Evolutionary conservation across 2,113 vertebrate genomes (phyloP).

Genomic region (Megaleporinus macrocephalus): DNA sequence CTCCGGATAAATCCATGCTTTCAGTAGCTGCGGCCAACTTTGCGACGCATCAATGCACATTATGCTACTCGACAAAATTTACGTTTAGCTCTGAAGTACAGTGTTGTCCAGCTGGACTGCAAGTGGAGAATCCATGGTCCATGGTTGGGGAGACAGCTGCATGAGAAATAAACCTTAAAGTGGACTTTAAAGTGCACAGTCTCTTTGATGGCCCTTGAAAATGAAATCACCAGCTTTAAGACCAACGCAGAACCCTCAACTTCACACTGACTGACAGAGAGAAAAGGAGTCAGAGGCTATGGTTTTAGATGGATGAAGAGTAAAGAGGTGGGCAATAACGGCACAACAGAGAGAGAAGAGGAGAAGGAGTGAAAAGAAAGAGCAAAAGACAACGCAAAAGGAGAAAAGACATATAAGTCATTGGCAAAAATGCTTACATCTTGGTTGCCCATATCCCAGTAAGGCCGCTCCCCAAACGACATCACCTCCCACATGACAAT

Average conservation of each 20-base stretch:
- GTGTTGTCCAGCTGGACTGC: too few species aligned
- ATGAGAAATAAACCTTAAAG: constrained; percentile 68
- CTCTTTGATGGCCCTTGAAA: constrained; percentile 19
- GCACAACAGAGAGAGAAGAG: constrained; percentile 9
- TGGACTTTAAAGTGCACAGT: constrained; percentile 54
- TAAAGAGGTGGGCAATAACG: neutral
- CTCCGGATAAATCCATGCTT: too few species aligned
- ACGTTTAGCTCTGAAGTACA: constrained; percentile 30
- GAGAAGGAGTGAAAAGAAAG: constrained; percentile 26
- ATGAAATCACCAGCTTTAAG: neutral
- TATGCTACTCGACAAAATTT: too few species aligned
- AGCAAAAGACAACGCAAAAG: constrained; percentile 7
- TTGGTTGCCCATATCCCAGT: constrained; percentile 99
- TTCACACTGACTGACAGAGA: neutral
- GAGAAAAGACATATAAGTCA: constrained; percentile 39
- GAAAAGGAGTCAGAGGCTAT: constrained; percentile 8
- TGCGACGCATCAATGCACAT: too few species aligned
- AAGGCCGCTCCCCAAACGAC: constrained; percentile 96
- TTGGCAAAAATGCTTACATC: constrained; percentile 80
- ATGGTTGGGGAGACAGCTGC: constrained; percentile 14
- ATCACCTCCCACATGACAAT: constrained; percentile 99
- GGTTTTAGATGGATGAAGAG: neutral
- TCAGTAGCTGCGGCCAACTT: too few species aligned
- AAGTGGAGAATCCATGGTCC: too few species aligned
- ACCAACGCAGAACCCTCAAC: neutral